Evolutionary conservation across 1,140 invertebrate species (phyloP), one percentile per base, ranked within the genome.

Genomic region (Pissodes strobi): DNA sequence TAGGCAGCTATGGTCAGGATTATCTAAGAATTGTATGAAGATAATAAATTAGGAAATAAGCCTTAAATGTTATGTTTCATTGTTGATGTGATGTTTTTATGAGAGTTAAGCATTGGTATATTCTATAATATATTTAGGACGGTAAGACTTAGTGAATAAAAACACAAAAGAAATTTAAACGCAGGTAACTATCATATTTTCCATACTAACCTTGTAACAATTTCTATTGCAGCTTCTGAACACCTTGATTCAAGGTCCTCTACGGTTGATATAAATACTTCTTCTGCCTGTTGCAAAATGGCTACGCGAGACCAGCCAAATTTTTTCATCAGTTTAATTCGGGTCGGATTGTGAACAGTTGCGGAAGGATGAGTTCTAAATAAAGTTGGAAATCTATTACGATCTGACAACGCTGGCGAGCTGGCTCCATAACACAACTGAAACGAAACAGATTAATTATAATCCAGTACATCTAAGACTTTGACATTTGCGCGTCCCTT

Each of bases 281-380:
- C 98, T 81, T 99, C 96, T 0, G 96, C 96, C 80, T 99, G 95
- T 74, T 99, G 95, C 30, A 99, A 80, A 67, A 99, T 99, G 17
- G 97, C 96, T 22, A 99, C 94, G 38, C 93, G 83, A 13, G 91
- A 95, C 97, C 97, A 99, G 12, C 91, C 90, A 76, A 97, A 99
- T 75, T 94, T 95, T 79, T 99, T 88, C 85, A 99, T 93, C 12
- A 99, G 82, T 78, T 94, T 96, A 49, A 99, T 94, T 68, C 97
- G 83, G 0, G 97, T 99, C 0, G 98, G 98, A 82, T 99, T 99
- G 79, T 99, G 96, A 13, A 99, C 95, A 0, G 97, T 99, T 0
- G 97, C 97, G 8, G 97, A 99, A 0, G 98, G 98, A 83, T 99
- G 98, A 0, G 98, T 99, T 17, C 97, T 87, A 80, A 99, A 99